Percentiles rank a stretch among this genome's conserved stretches.
These are phyloP conservation scores for Picus viridis DNA, from an alignment of 2,797 vertebrate genomes.

Conservation along the genomic window DNA sequence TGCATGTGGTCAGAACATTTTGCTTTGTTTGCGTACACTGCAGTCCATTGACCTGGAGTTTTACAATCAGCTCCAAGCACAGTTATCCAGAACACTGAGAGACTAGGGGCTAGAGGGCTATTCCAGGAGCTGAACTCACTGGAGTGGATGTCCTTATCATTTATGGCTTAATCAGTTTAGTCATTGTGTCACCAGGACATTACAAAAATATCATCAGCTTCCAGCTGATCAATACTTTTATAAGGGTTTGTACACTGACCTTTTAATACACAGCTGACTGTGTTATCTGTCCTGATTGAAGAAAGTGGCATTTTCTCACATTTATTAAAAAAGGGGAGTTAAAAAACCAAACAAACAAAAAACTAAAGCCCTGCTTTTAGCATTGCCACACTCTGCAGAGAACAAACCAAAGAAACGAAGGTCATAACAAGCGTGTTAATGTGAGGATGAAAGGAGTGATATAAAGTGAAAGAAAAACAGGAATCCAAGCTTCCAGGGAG, in stretches of 20 bases:
- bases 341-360: background rate
- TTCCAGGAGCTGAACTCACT: conserved; percentile 72
- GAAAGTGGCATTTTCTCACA: background rate
- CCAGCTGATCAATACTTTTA: background rate
- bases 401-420: conserved; percentile 26
- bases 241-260: conserved; percentile 22
- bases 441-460: conserved; percentile 12
- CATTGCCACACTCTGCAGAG: background rate
- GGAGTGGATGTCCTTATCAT: conserved; percentile 6
- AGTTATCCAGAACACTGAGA: conserved; percentile 77
- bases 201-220: conserved; percentile 51
- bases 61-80: conserved; percentile 78
- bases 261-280: conserved; percentile 1
- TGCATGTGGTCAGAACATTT: conserved; percentile 67
- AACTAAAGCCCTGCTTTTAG: background rate
- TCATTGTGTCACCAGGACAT: conserved; percentile 3
- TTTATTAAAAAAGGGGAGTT: no score
- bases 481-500: conserved; percentile 14
- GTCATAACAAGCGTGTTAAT: background rate
- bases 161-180: conserved; percentile 47
- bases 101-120: conserved; percentile 44
- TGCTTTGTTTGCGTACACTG: conserved; percentile 76
- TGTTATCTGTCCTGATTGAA: background rate
- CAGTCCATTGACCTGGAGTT: conserved; percentile 65
- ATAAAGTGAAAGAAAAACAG: background rate